Evolutionary conservation across 2,797 vertebrate species (phyloP).

Genomic region (Babyrousa celebensis): DNA sequence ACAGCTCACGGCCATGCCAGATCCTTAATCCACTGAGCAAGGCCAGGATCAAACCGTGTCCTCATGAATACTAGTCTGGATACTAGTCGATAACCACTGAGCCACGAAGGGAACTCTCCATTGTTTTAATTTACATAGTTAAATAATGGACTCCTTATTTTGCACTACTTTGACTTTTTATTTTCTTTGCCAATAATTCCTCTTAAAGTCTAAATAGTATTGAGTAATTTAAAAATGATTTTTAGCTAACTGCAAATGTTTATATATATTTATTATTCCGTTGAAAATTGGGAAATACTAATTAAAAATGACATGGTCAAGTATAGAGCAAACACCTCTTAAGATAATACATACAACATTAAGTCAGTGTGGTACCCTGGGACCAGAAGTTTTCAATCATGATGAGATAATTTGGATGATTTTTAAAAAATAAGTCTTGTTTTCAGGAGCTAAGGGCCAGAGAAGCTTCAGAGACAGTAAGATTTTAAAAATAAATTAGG

Average conservation of each 20-base stretch:
- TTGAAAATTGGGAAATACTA: conserved; percentile 16
- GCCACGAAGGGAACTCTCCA: too few relatives aligned
- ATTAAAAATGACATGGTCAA: conserved; percentile 21
- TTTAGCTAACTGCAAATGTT: not conserved
- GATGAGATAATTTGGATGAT: not conserved
- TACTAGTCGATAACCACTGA: too few relatives aligned
- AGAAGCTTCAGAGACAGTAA: conserved; percentile 29
- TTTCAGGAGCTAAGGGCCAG: conserved; percentile 19
- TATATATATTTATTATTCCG: conserved; percentile 28
- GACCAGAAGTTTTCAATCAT: conserved; percentile 9
- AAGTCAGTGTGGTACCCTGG: not conserved
- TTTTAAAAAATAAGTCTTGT: conserved; percentile 37
- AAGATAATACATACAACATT: not conserved
- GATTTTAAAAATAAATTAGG: conserved; percentile 46
- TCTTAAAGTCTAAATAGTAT: not conserved
- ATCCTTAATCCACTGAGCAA: too few relatives aligned
- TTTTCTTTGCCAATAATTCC: conserved; percentile 43
- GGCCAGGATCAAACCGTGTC: too few relatives aligned
- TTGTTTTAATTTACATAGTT: conserved; percentile 33
- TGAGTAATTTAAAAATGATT: conserved; percentile 67
- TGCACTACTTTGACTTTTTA: conserved; percentile 9
- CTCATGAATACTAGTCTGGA: too few relatives aligned
- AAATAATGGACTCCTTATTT: conserved; percentile 64
- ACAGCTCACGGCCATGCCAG: too few relatives aligned
- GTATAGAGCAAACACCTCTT: not conserved